Evolutionary conservation across 2,797 vertebrate species (phyloP), one percentile per base, ranked within the genome.

Genomic region (Catostomus latipinnis): DNA sequence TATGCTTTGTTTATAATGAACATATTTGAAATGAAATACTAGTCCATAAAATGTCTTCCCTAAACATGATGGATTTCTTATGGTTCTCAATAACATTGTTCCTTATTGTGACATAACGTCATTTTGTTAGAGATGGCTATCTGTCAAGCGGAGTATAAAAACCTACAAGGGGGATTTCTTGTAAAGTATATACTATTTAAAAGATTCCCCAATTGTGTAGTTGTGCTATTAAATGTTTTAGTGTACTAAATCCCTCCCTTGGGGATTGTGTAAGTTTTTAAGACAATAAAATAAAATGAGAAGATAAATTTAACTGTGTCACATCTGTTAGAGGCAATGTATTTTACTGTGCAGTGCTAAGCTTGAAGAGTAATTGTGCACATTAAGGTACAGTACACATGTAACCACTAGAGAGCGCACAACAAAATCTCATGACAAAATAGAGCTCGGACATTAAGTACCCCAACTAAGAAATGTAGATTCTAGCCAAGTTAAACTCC

Each of bases 211-310:
- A 88, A 95, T 94, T 96, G 94, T 97, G 96, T 96, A 95, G 96
- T 97, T 94, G 90, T 96, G 95, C 94, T 98, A 96, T 97, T 96
- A 95, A 96, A 95, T 96, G 96, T 96, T 95, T 95, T 97, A 96
- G 96, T 96, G 95, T 96, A 95, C 95, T 96, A 97, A 95, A 96
- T 96, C 95, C 95, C 94, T 95, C 95, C 93, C 95, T 95, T 94
- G 96, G 96, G 96, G 95, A 96, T 96, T 94, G 96, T 98, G 96
- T 96, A 97, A 96, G 95, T 98, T 99, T 99, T 97, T 98, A 97
- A 97, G 92, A 97, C 96, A 99, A 98, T 98, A 98, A 99, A 93
- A 98, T 96, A 96, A 79, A 95, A 95, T 90, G 34, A 34, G 4
- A 34, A 34, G 92, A 98, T 97, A 97, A 95, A 93, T 95, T 97